phyloP scores from a whole-genome alignment of 2,888 invertebrate species.

The Barypeithes pellucidus region DNA sequence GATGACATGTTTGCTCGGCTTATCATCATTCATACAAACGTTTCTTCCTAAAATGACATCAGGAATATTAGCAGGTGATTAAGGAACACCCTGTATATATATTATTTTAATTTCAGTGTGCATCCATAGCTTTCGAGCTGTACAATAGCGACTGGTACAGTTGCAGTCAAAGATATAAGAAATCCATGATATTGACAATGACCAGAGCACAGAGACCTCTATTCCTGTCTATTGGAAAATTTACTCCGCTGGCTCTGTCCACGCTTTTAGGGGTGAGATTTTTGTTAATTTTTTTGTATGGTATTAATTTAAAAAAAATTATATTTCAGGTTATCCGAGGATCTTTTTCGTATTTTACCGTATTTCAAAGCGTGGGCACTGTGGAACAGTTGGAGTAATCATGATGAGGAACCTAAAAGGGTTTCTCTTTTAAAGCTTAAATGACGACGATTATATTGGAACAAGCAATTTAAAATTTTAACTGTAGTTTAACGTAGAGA shows the following conservation, averaged over 20 bases:
- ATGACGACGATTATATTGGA: too few species aligned
- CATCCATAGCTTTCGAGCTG: conserved; percentile 49
- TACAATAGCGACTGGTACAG: conserved; percentile 58
- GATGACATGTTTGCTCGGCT: too few species aligned
- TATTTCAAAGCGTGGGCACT: conserved; percentile 51
- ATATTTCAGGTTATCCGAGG: conserved; percentile 57
- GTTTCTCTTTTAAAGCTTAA: too few species aligned
- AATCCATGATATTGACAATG: conserved; percentile 60
- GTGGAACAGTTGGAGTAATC: not conserved
- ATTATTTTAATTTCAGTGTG: conserved; percentile 54
- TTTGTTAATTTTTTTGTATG: not conserved
- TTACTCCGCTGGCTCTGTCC: conserved; percentile 58
- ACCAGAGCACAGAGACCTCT: conserved; percentile 58
- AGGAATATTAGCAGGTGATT: too few species aligned
- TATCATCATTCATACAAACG: too few species aligned
- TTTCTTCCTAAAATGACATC: too few species aligned
- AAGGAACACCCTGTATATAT: too few species aligned
- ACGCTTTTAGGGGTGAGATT: conserved; percentile 57
- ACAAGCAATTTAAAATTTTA: too few species aligned
- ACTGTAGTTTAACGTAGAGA: too few species aligned
- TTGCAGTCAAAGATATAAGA: conserved; percentile 57
- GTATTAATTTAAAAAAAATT: not conserved
- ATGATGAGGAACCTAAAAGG: too few species aligned
- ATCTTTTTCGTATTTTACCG: conserved; percentile 58
- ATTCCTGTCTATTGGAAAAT: conserved; percentile 61